Conservation (phyloP, 2,113 vertebrate species). For the Burhinus oedicnemus region DNA sequence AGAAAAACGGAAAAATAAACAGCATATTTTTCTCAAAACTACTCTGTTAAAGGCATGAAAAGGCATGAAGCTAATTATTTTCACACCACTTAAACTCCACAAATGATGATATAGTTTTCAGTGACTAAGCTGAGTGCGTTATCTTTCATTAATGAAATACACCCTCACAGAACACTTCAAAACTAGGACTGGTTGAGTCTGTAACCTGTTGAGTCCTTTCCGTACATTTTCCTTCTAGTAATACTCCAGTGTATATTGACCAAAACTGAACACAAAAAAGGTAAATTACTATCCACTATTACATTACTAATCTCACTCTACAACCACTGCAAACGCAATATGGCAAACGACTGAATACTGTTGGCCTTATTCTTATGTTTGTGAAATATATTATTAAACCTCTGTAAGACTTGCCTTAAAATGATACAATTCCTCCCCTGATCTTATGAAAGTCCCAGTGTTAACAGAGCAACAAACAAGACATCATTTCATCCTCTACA, state of each 20-base stretch:
- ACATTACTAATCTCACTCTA: neutral
- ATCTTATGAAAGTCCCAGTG: neutral
- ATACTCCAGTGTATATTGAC: neutral
- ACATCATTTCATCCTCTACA: neutral
- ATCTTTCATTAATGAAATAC: neutral
- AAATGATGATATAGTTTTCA: neutral
- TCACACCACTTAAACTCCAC: neutral
- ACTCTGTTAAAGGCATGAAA: neutral
- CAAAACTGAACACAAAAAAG: neutral
- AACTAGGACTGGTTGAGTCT: neutral
- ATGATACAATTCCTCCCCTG: neutral
- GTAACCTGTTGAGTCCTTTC: neutral
- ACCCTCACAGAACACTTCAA: neutral
- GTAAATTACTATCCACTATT: neutral
- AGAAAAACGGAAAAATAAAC: neutral
- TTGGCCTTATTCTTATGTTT: neutral
- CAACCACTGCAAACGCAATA: neutral
- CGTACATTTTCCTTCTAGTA: neutral
- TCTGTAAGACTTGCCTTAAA: neutral
- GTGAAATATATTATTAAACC: neutral
- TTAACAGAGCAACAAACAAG: neutral
- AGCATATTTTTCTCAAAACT: neutral
- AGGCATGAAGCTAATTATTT: neutral
- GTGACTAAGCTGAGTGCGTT: neutral
- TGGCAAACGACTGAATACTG: fast-evolving